Evolutionary conservation across 2,888 invertebrate species (phyloP).

Genomic region (Thereva nobilitata): DNA sequence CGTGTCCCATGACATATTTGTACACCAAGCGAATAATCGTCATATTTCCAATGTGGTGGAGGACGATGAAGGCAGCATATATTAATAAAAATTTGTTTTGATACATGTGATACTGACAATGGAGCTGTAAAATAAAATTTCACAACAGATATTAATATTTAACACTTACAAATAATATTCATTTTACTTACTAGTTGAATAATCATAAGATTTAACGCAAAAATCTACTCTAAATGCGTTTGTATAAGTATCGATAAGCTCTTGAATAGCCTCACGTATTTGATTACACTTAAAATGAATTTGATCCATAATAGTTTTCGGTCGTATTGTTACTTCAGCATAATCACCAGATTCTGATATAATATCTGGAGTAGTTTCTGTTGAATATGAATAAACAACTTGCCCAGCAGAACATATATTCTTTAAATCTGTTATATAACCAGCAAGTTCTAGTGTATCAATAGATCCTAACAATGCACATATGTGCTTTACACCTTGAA

Average conservation of each 20-base stretch:
- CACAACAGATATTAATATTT: no score
- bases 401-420: constrained; percentile 53
- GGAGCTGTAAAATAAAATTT: constrained; percentile 61
- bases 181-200: constrained; percentile 62
- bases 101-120: constrained; percentile 69
- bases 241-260: constrained; percentile 83
- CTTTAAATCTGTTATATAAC: constrained; percentile 66
- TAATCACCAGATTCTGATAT: constrained; percentile 71
- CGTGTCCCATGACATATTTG: constrained; percentile 89
- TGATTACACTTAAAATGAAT: constrained; percentile 71
- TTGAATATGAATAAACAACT: constrained; percentile 45
- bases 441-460: constrained; percentile 84
- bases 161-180: constrained; percentile 43
- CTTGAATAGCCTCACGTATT: constrained; percentile 78
- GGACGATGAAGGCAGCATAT: constrained; percentile 82
- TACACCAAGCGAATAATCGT: constrained; percentile 82
- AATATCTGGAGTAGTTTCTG: constrained; percentile 65
- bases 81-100: constrained; percentile 77
- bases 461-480: constrained; percentile 86
- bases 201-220: constrained; percentile 66
- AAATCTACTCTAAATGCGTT: constrained; percentile 85
- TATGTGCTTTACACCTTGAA: constrained; percentile 91
- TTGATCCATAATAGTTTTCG: constrained; percentile 64
- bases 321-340: constrained; percentile 68
- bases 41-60: constrained; percentile 77